Percentiles rank a stretch among this genome's conserved stretches.
Evolutionary conservation across 2,888 invertebrate genomes (phyloP).

Genomic region (Branchipolynoe longqiensis): DNA sequence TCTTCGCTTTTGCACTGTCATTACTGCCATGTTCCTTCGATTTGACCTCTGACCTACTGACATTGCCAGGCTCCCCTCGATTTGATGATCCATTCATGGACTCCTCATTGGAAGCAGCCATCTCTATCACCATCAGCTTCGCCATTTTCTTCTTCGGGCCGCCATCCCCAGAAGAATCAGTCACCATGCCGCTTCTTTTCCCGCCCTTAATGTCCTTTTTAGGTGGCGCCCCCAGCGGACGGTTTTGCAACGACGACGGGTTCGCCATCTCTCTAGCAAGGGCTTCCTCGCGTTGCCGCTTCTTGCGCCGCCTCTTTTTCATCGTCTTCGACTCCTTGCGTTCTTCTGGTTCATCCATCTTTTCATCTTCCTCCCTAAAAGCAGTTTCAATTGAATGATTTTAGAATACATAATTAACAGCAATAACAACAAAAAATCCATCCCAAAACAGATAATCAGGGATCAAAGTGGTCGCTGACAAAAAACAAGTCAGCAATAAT

Average conservation of each 20-base stretch:
- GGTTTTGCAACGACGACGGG: background rate
- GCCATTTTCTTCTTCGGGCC: background rate
- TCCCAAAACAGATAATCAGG: too few species aligned
- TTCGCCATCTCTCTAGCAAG: background rate
- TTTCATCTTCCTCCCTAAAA: constrained; percentile 37
- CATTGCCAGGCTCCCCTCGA: background rate
- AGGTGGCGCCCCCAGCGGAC: too few species aligned
- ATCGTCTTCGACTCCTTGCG: background rate
- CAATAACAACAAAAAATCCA: too few species aligned
- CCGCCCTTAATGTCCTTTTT: background rate
- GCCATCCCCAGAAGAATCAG: background rate
- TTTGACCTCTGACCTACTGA: too few species aligned
- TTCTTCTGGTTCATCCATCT: background rate
- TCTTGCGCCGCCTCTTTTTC: constrained; percentile 26
- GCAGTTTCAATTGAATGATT: too few species aligned
- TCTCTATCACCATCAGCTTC: constrained; percentile 66
- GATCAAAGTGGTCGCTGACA: too few species aligned
- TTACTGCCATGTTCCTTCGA: too few species aligned
- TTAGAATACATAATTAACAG: too few species aligned
- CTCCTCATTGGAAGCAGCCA: too few species aligned
- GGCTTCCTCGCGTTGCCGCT: constrained; percentile 5
- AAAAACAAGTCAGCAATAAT: too few species aligned
- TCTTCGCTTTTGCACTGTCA: background rate
- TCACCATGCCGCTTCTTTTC: background rate
- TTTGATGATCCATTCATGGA: background rate